Evolutionary conservation across 2,888 invertebrate species (phyloP).

Genomic region (Embidobia sp.): DNA sequence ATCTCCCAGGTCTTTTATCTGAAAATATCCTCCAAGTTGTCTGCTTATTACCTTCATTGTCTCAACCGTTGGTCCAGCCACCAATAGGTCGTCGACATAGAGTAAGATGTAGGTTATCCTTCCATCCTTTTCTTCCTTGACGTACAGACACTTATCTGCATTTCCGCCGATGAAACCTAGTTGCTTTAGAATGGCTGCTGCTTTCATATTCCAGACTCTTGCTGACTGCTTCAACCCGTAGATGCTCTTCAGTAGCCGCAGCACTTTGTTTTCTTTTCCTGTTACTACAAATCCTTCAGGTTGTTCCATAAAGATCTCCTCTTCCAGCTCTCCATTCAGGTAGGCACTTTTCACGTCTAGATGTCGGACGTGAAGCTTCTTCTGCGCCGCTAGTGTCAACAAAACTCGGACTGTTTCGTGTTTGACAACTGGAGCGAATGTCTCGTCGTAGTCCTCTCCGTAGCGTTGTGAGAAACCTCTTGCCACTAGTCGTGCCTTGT

Average conservation of each 20-base stretch:
- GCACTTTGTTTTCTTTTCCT: conserved; percentile 43
- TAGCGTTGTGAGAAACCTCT: conserved; percentile 68
- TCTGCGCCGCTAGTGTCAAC: conserved; percentile 57
- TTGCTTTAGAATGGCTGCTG: neutral
- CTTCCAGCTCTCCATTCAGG: conserved; percentile 39
- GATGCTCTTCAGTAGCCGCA: conserved; percentile 43
- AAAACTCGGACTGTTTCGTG: conserved; percentile 65
- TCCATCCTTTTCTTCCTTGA: neutral
- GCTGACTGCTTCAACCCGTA: conserved; percentile 24
- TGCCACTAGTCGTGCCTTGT: conserved; percentile 69
- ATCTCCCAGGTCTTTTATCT: conserved; percentile 57
- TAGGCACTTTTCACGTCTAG: conserved; percentile 55
- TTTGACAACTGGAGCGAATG: conserved; percentile 69
- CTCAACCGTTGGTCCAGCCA: conserved; percentile 17
- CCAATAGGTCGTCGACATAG: conserved; percentile 62
- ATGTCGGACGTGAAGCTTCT: conserved; percentile 47
- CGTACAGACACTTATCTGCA: conserved; percentile 20
- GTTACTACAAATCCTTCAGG: conserved; percentile 46
- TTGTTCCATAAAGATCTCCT: conserved; percentile 62
- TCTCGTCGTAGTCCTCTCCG: conserved; percentile 68
- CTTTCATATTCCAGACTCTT: conserved; percentile 14
- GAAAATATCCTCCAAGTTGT: conserved; percentile 13
- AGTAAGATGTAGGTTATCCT: conserved; percentile 38
- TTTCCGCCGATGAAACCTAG: neutral
- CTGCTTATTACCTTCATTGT: conserved; percentile 18